phyloP scores from a whole-genome alignment of 2,888 invertebrate species.

The Idaea straminata region DNA sequence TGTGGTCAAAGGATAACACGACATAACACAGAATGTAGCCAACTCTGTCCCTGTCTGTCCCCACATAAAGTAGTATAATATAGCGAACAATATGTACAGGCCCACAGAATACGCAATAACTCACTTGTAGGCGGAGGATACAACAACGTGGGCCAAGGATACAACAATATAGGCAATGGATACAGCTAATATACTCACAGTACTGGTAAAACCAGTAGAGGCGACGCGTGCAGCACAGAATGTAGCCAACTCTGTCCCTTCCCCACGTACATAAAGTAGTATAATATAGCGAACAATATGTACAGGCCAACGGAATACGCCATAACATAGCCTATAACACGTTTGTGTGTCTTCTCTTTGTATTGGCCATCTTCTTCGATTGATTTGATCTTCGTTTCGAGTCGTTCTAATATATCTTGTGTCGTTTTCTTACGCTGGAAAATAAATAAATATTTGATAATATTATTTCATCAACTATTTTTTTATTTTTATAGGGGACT shows the following conservation, averaged over 20 bases:
- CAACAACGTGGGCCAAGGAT: background rate
- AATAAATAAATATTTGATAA: slow-evolving; percentile 8
- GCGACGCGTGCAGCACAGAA: slow-evolving; percentile 87
- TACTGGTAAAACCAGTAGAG: slow-evolving; percentile 89
- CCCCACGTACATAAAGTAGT: slow-evolving; percentile 91
- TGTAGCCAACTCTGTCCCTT: slow-evolving; percentile 85
- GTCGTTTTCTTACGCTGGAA: slow-evolving; percentile 73
- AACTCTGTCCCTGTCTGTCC: slow-evolving; percentile 85
- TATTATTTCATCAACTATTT: slow-evolving; percentile 7
- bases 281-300: slow-evolving; percentile 85
- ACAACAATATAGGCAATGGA: background rate
- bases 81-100: slow-evolving; percentile 80
- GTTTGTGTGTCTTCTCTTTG: slow-evolving; percentile 90
- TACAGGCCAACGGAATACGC: slow-evolving; percentile 85
- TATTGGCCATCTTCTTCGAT: slow-evolving; percentile 89
- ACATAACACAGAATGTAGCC: slow-evolving; percentile 88
- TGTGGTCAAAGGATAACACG: slow-evolving; percentile 91
- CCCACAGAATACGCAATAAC: too few relatives aligned
- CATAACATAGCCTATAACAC: slow-evolving; percentile 88
- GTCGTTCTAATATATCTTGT: slow-evolving; percentile 81
- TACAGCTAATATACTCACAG: slow-evolving; percentile 82
- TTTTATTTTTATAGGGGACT: background rate
- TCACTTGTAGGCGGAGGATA: background rate
- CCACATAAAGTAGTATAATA: slow-evolving; percentile 90
- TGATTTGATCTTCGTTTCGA: slow-evolving; percentile 88